Conservation (phyloP, 2,113 vertebrate genomes). For the Hippocampus abdominalis region DNA sequence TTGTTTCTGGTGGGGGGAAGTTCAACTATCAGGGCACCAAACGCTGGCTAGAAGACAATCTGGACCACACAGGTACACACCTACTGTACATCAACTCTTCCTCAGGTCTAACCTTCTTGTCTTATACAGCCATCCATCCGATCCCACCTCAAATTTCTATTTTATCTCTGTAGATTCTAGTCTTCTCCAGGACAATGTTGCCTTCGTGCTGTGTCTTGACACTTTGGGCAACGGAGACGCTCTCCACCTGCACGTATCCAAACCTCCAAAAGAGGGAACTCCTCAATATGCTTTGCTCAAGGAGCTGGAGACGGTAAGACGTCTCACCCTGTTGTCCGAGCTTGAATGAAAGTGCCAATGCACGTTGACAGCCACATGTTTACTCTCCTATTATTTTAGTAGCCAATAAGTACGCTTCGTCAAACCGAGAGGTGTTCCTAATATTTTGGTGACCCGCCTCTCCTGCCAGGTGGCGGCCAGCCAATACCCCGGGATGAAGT, state of each 20-base stretch:
- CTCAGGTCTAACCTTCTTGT: neutral
- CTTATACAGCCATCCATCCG: neutral
- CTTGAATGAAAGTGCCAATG: neutral
- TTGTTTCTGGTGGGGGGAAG: conserved; percentile 94
- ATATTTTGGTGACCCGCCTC: neutral
- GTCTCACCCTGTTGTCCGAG: neutral
- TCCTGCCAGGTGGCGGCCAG: conserved; percentile 75
- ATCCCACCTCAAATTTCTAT: neutral
- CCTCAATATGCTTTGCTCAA: conserved; percentile 85
- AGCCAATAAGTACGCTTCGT: neutral
- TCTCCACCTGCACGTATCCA: conserved; percentile 93
- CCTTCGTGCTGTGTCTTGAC: conserved; percentile 95
- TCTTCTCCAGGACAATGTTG: conserved; percentile 96
- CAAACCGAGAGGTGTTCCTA: neutral
- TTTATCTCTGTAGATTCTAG: conserved; percentile 81
- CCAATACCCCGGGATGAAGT: conserved; percentile 88
- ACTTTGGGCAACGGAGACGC: conserved; percentile 83
- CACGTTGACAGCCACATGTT: neutral
- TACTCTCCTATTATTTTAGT: neutral
- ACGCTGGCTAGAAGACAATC: conserved; percentile 94
- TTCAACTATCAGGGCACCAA: conserved; percentile 99
- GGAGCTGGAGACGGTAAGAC: conserved; percentile 84
- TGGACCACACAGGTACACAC: conserved; percentile 91
- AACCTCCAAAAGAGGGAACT: conserved; percentile 91
- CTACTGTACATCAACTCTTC: neutral